A percentile compares a stretch with the other conserved stretches of the same genome.
Evolutionary conservation across 2,113 vertebrate genomes (phyloP).

Genomic region (Sylvilagus bachmani): DNA sequence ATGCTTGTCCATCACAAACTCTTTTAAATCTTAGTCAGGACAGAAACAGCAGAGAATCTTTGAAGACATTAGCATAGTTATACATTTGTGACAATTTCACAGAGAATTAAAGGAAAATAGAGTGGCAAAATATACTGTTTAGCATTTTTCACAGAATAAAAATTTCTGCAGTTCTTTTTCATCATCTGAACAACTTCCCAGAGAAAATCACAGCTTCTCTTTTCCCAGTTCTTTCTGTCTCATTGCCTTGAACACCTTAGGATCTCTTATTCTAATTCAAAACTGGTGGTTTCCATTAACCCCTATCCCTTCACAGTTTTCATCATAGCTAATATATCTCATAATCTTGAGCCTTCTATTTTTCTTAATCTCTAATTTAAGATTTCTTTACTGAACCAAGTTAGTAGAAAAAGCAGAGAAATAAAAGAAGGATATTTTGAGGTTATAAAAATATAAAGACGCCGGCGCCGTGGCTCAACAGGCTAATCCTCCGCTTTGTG

Average conservation of each 20-base stretch:
- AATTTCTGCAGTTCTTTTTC: not conserved
- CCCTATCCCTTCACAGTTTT: not conserved
- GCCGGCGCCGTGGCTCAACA: too few relatives aligned
- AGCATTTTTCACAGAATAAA: slow-evolving; percentile 37
- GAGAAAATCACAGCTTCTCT: not conserved
- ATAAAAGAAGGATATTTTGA: not conserved
- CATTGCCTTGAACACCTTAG: not conserved
- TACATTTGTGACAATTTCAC: slow-evolving; percentile 71
- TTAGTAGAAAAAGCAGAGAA: not conserved
- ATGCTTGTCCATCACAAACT: slow-evolving; percentile 37
- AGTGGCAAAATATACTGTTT: slow-evolving; percentile 57
- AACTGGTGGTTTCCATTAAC: not conserved
- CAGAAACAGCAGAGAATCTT: slow-evolving; percentile 64
- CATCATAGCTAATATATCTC: not conserved
- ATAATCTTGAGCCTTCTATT: not conserved
- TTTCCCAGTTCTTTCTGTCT: not conserved
- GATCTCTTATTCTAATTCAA: not conserved
- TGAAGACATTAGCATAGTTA: slow-evolving; percentile 66
- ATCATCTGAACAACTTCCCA: not conserved
- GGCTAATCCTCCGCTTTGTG: too few relatives aligned
- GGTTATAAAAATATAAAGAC: not conserved
- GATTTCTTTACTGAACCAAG: not conserved
- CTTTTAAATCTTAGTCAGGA: slow-evolving; percentile 77
- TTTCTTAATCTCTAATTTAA: not conserved
- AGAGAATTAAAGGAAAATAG: slow-evolving; percentile 60